These are phyloP conservation scores for Drosophila lowei DNA, from an alignment of 1,140 invertebrate species.

Conservation along the genomic window DNA sequence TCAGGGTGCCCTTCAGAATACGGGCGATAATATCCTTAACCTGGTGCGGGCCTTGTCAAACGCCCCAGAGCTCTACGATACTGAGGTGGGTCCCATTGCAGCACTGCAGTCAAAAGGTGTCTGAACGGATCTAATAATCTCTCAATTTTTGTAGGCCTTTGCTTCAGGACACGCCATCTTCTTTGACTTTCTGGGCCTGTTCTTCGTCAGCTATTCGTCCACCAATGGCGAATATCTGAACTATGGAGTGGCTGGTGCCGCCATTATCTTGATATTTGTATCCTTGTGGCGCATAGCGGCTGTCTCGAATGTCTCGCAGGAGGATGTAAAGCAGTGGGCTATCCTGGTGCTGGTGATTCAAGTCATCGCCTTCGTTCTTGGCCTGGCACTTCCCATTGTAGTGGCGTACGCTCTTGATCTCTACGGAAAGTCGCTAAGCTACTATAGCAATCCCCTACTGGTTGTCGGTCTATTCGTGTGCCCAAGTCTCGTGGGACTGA, in stretches of 20 bases:
- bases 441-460: constrained; percentile 87
- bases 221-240: constrained; percentile 85
- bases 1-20: constrained; percentile 90
- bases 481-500: constrained; percentile 49
- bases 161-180: constrained; percentile 86
- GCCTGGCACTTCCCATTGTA: constrained; percentile 84
- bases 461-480: constrained; percentile 84
- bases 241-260: constrained; percentile 84
- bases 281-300: constrained; percentile 61
- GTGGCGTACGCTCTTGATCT: constrained; percentile 82
- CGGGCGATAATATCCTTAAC: constrained; percentile 90
- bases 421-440: constrained; percentile 85
- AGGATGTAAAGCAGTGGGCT: constrained; percentile 43
- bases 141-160: constrained; percentile 84
- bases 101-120: not conserved
- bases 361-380: constrained; percentile 71
- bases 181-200: constrained; percentile 90
- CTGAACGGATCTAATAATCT: constrained; percentile 70
- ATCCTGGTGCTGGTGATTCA: constrained; percentile 48
- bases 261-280: constrained; percentile 81
- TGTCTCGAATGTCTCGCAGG: constrained; percentile 34
- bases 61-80: constrained; percentile 85
- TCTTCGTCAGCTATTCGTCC: constrained; percentile 87
- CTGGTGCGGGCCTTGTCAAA: constrained; percentile 86
- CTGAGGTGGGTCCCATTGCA: constrained; percentile 86